Evolutionary conservation across 1,140 invertebrate genomes (phyloP), one percentile per base, ranked within the genome.

Genomic region (Acromyrmex heyeri): DNA sequence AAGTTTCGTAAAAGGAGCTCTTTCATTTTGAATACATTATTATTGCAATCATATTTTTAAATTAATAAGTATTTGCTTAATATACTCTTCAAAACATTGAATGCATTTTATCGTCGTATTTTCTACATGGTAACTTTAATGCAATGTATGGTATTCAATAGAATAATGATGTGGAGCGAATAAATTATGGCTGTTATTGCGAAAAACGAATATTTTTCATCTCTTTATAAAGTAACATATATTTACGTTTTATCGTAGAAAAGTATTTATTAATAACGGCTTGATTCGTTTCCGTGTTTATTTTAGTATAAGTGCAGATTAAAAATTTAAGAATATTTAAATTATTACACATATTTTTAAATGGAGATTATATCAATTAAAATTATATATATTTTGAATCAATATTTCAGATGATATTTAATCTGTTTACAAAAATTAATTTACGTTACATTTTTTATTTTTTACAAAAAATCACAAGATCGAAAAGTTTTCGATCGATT

Each of bases 31-130:
- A 14, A 30, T 67, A 64, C 18, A n/a, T 55, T 73, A 4, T 34
- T 24, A 16, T 67, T n/a, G 38, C 24, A 5, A 21, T 64, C 48
- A 48, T n/a, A n/a, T 59, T 59, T 38, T 75, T 21, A 64, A 30
- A 78, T 78, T 78, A 48, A 24, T 53, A 16, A 34, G 18, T 30
- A n/a, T 64, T 77, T n/a, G 34, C 12, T 78, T 55, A 79, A 79
- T 16, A 12, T 30, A 65, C 18, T 78, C 7, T 18, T 48, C 12
- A 30, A 30, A 18, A 77, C 24, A 64, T 48, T n/a, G 18, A 44
- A 16, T 30, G 44, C 59, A 21, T 65, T 48, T 77, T 64, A 65
- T 2, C 12, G 12, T 50, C 12, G 2, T 16, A 64, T 65, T 30
- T 64, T 50, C 44, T 69, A 69, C 16, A 65, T n/a, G 38, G 10